phyloP scores from a whole-genome alignment of 2,113 vertebrate genomes.

The Gymnocephalus cernua region DNA sequence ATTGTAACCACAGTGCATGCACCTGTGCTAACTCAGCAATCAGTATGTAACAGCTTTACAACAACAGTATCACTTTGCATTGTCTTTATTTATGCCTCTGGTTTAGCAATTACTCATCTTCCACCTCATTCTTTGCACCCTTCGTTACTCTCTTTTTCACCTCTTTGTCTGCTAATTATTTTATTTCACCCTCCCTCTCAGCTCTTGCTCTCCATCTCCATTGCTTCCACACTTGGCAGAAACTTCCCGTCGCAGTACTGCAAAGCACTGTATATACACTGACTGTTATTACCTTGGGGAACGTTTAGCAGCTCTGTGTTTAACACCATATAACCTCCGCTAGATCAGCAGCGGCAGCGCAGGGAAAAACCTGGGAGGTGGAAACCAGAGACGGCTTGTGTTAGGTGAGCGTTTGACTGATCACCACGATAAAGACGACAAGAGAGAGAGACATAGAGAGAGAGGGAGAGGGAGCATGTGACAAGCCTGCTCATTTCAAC shows the following conservation, averaged over 20 bases:
- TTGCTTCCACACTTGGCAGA: slow-evolving; percentile 52
- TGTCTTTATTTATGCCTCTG: slow-evolving; percentile 28
- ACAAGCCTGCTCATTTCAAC: slow-evolving; percentile 76
- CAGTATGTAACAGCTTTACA: not conserved
- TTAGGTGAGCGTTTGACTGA: slow-evolving; percentile 74
- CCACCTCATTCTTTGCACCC: slow-evolving; percentile 7
- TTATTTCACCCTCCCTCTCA: slow-evolving; percentile 8
- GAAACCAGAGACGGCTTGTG: slow-evolving; percentile 74
- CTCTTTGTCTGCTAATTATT: slow-evolving; percentile 33
- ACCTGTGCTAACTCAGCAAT: slow-evolving; percentile 25
- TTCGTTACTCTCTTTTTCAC: slow-evolving; percentile 13
- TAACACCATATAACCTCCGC: slow-evolving; percentile 83
- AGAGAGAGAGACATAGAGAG: slow-evolving; percentile 11
- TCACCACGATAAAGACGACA: slow-evolving; percentile 75
- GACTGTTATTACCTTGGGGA: slow-evolving; percentile 82
- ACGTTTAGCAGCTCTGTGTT: slow-evolving; percentile 83
- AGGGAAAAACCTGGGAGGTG: slow-evolving; percentile 77
- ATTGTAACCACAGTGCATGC: not conserved
- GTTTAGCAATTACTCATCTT: slow-evolving; percentile 20
- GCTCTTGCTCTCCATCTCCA: slow-evolving; percentile 33
- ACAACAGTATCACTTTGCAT: slow-evolving; percentile 6
- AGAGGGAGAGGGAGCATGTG: slow-evolving; percentile 36
- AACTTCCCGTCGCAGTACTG: slow-evolving; percentile 48
- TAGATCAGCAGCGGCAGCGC: slow-evolving; percentile 70
- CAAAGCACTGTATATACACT: slow-evolving; percentile 67